Conservation (phyloP, 2,113 vertebrate genomes). For the Uria aalge region DNA sequence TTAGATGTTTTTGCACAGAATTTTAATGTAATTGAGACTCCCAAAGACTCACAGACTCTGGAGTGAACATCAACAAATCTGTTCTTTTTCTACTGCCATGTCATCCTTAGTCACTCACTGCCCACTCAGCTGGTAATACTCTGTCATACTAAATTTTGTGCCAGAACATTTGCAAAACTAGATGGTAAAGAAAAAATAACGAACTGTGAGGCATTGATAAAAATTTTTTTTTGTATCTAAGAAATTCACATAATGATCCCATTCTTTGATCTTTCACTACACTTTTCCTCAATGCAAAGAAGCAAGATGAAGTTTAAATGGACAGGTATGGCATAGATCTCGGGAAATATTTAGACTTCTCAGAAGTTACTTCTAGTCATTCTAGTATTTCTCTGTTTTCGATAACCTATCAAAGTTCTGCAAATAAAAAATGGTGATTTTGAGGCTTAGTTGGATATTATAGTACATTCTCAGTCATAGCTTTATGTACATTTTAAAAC, state of each 20-base stretch:
- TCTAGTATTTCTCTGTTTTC: background rate
- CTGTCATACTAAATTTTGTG: background rate
- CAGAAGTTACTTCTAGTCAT: background rate
- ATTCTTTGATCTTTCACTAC: background rate
- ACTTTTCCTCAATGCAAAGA: background rate
- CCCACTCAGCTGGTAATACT: background rate
- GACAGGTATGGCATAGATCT: background rate
- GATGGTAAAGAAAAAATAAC: background rate
- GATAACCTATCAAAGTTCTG: background rate
- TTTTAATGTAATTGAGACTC: background rate
- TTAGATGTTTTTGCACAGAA: background rate
- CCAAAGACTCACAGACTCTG: background rate
- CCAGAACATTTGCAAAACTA: background rate
- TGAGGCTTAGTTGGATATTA: background rate
- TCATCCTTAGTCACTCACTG: background rate
- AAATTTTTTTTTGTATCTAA: background rate
- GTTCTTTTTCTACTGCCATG: background rate
- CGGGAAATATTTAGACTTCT: background rate
- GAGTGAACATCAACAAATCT: background rate
- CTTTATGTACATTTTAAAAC: background rate
- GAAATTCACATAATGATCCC: background rate
- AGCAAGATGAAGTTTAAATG: background rate
- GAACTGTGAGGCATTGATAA: background rate
- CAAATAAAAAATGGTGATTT: background rate
- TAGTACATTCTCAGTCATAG: background rate